Evolutionary conservation across 2,888 invertebrate genomes (phyloP).

Genomic region (Tanypteryx hageni): DNA sequence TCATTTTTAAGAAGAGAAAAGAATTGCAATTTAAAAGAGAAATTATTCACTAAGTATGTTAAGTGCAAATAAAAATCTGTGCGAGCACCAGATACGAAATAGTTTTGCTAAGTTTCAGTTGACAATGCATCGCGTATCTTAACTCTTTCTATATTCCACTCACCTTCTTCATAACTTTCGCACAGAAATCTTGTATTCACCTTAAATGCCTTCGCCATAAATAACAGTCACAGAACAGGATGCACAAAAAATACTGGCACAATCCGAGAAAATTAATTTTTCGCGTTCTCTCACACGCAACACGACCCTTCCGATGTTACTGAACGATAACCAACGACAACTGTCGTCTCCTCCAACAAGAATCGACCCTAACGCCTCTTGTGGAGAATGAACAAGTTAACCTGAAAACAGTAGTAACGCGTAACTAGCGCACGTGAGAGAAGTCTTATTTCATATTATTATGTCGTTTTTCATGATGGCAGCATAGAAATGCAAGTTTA

Average conservation of each 20-base stretch:
- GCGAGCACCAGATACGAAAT: neutral
- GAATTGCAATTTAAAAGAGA: no score
- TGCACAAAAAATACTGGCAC: neutral
- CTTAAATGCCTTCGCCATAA: conserved; percentile 40
- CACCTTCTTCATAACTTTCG: conserved; percentile 57
- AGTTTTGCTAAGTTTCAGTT: neutral
- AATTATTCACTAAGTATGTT: neutral
- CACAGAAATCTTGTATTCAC: conserved; percentile 8
- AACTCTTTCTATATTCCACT: neutral
- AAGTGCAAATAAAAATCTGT: neutral
- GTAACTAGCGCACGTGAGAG: neutral
- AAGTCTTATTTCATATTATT: no score
- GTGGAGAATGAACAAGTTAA: neutral
- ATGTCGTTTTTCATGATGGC: no score
- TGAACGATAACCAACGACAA: conserved; percentile 59
- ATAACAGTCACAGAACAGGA: conserved; percentile 33
- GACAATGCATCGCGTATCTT: neutral
- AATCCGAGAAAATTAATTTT: neutral
- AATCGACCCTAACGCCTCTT: neutral
- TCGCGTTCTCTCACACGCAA: neutral
- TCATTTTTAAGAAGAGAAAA: no score
- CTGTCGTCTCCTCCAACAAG: conserved; percentile 34
- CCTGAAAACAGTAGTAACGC: neutral
- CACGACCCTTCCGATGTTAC: neutral
- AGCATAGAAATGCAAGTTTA: no score